Evolutionary conservation across 2,113 vertebrate species (phyloP).

Genomic region (Gadus chalcogrammus): DNA sequence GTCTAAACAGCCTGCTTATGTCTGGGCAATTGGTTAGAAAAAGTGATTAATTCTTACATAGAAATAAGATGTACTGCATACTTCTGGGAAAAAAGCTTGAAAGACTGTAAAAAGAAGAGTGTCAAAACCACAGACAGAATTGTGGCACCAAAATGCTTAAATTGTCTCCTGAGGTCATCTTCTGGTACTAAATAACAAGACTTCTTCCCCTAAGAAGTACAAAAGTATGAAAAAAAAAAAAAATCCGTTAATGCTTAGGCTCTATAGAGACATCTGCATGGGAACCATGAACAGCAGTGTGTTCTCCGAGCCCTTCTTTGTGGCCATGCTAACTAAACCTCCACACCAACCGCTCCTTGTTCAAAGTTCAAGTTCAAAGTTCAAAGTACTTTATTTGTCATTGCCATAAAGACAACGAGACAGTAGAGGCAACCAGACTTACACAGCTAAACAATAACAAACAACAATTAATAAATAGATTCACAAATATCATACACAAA

Average conservation of each 20-base stretch:
- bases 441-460: too few relatives aligned
- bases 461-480: too few relatives aligned
- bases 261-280: neutral
- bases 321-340: neutral
- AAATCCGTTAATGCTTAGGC: constrained; percentile 31
- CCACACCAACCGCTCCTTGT: neutral
- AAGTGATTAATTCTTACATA: constrained; percentile 85
- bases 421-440: too few relatives aligned
- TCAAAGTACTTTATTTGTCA: too few relatives aligned
- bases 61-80: constrained; percentile 28
- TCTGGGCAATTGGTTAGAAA: constrained; percentile 92
- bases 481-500: too few relatives aligned
- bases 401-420: too few relatives aligned
- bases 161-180: constrained; percentile 70
- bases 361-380: too few relatives aligned
- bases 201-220: constrained; percentile 15
- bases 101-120: constrained; percentile 50
- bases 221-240: constrained; percentile 28
- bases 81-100: constrained; percentile 21
- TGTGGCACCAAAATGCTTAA: constrained; percentile 73
- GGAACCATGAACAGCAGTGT: neutral
- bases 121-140: constrained; percentile 55
- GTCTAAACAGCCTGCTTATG: constrained; percentile 73
- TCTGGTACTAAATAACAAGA: constrained; percentile 55
- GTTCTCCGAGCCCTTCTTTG: neutral